A percentile compares a stretch with the other conserved stretches of the same genome.
These are phyloP conservation scores for Diploscapter pachys DNA, from an alignment of 1,140 invertebrate genomes.

Conservation along the genomic window DNA sequence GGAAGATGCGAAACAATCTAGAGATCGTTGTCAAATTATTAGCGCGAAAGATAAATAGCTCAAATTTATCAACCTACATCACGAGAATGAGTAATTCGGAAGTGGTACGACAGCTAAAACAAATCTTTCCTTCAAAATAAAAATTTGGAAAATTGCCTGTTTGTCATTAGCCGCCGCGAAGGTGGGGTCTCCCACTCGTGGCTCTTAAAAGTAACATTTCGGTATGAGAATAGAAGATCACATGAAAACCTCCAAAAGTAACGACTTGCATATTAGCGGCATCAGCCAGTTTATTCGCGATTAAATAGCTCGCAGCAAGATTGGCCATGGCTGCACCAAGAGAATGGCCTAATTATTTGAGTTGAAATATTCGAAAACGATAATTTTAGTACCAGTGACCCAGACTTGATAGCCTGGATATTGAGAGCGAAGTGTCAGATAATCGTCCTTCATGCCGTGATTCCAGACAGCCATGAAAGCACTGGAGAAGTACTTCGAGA, in stretches of 20 bases:
- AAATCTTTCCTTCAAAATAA: too few relatives aligned
- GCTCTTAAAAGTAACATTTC: background rate
- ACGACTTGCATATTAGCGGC: conserved; percentile 15
- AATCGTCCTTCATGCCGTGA: conserved; percentile 35
- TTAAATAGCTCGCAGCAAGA: conserved; percentile 15
- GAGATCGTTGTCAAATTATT: too few relatives aligned
- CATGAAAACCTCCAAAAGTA: conserved; percentile 13
- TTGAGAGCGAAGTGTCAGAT: conserved; percentile 15
- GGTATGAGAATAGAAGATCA: too few relatives aligned
- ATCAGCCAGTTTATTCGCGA: conserved; percentile 1
- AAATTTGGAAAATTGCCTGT: too few relatives aligned
- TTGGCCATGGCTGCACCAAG: conserved; percentile 33
- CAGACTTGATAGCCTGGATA: conserved; percentile 36
- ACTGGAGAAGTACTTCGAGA: conserved; percentile 16
- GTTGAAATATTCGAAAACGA: background rate
- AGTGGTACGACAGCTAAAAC: too few relatives aligned
- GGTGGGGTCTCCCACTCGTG: conserved; percentile 22
- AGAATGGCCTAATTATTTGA: background rate
- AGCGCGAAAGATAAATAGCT: too few relatives aligned
- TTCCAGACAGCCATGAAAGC: conserved; percentile 36
- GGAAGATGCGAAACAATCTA: too few relatives aligned
- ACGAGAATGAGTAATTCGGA: too few relatives aligned
- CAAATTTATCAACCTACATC: too few relatives aligned
- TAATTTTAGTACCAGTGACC: background rate
- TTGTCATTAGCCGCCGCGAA: conserved; percentile 21